Base-by-base conservation (phyloP, 2,113 vertebrate genomes). In the Megaleporinus macrocephalus region DNA sequence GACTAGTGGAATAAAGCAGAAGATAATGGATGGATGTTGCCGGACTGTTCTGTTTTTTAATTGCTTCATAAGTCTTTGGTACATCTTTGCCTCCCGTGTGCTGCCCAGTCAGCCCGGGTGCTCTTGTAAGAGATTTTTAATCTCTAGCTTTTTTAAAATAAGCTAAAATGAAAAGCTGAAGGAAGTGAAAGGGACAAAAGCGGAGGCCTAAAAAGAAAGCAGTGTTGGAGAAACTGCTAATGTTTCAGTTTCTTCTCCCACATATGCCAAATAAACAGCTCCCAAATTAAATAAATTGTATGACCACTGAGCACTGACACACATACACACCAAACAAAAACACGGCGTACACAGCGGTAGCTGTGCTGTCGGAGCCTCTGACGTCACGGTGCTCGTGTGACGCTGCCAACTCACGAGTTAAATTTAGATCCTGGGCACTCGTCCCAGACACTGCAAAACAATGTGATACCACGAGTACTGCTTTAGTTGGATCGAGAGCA, bases 351-450 rank as follows among this genome's bases (percentile, higher is more conserved):
- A 85, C 74, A 86, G 77, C 76, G 44, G 84, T 78, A 71, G 70
- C 76, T 80, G 66, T 83, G 68, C 79, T 85, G 79, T 82, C 62
- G 74, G 73, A 83, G 69, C 79, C 70, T 69, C 76, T 89, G 86
- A 86, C 88, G 75, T 89, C 86, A 89, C 73, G 68, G 70, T 73
- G 65, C 85, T 78, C 15, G 73, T 73, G 77, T 82, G 76, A 79
- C 80, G 65, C 84, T 88, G 88, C 88, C 88, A 89, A 86, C 76
- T 86, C 79, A 51, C 70, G 61, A 84, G 86, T 89, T 89, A 89
- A 87, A 86, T 87, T 85, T 89, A 87, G 86, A 86, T 82, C 74
- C 66, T 82, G 88, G 86, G 86, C 86, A 80, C 73, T 61, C 61
- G 80, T 79, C 86, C 88, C 86, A 88, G 80, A 86, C 81, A 80